Base-by-base conservation (phyloP, 2,888 invertebrate genomes). In the Gymnocheta viridis region DNA sequence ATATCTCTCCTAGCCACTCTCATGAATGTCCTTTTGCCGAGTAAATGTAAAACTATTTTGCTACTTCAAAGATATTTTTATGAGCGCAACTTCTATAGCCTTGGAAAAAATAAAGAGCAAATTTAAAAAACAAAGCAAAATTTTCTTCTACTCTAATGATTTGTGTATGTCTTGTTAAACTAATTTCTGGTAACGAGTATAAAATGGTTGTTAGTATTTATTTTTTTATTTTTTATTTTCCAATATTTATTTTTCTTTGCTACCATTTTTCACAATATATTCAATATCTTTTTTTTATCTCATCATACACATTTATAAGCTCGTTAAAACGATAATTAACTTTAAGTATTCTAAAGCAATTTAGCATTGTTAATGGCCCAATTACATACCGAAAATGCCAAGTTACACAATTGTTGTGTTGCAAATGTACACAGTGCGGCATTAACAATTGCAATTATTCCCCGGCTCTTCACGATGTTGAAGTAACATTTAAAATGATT, bases 311-410 rank as follows among this genome's bases (percentile, higher is more conserved):
- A 27, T 35, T 67, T 47, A 27, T 17, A 60, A 38, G n/a, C 29
- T 78, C 69, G 69, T 78, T 78, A 78, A 78, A 78, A 70, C 78
- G 69, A 78, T 78, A 78, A 78, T 78, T 78, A 78, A 32, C 24
- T 22, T 69, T 70, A 78, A 78, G 69, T 78, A 49, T 60, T 69
- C 60, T 14, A 38, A 4, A 17, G 78, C 78, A 70, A 78, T 78
- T 78, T 62, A 29, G 9, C 62, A 70, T 62, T 69, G 69, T 44
- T 78, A 78, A 78, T 78, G 69, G 44, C 49, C 69, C 78, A 78
- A 78, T 78, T 78, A 70, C 69, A 69, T 60, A 69, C 19, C n/a
- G 56, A 69, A 70, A 69, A 70, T 58, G 17, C 58, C 47, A 35
- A 62, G 10, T 29, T n/a, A 51, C 24, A 41, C 44, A 51, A 54